These are phyloP conservation scores for Microchrysa polita DNA, from an alignment of 2,888 invertebrate genomes.

Conservation along the genomic window DNA sequence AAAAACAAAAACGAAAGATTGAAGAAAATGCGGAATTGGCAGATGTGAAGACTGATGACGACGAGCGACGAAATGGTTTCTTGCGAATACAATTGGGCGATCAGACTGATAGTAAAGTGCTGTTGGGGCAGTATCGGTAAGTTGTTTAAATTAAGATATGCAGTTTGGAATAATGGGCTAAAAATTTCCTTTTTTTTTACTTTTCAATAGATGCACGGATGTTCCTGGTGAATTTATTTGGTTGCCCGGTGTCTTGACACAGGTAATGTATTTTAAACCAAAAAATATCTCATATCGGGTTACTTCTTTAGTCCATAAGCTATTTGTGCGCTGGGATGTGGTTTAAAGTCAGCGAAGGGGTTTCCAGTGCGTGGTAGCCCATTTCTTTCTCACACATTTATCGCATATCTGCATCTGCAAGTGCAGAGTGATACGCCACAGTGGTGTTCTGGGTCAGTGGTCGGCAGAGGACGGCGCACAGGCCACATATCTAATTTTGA, in stretches of 20 bases:
- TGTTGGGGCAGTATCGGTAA: constrained; percentile 74
- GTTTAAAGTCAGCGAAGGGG: too few relatives aligned
- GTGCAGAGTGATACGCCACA: too few relatives aligned
- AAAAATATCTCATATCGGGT: too few relatives aligned
- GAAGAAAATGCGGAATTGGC: neutral
- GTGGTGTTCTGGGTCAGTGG: too few relatives aligned
- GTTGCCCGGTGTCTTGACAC: constrained; percentile 94
- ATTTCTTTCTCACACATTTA: too few relatives aligned
- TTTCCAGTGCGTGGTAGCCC: too few relatives aligned
- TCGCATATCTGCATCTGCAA: too few relatives aligned
- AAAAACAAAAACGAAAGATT: neutral
- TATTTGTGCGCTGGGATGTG: too few relatives aligned
- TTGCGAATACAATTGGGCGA: constrained; percentile 94
- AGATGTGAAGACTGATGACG: constrained; percentile 44
- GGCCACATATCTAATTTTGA: too few relatives aligned
- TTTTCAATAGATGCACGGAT: constrained; percentile 79
- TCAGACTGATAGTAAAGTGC: constrained; percentile 94
- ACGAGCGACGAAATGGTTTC: constrained; percentile 65
- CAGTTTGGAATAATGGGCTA: constrained; percentile 53
- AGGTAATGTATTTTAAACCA: constrained; percentile 66
- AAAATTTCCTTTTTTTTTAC: neutral
- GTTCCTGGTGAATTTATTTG: constrained; percentile 97
- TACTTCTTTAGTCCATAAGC: too few relatives aligned
- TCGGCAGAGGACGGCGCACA: too few relatives aligned
- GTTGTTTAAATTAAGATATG: neutral